These are phyloP conservation scores for Papilio gigon DNA, from an alignment of 2,888 invertebrate genomes.

Conservation along the genomic window DNA sequence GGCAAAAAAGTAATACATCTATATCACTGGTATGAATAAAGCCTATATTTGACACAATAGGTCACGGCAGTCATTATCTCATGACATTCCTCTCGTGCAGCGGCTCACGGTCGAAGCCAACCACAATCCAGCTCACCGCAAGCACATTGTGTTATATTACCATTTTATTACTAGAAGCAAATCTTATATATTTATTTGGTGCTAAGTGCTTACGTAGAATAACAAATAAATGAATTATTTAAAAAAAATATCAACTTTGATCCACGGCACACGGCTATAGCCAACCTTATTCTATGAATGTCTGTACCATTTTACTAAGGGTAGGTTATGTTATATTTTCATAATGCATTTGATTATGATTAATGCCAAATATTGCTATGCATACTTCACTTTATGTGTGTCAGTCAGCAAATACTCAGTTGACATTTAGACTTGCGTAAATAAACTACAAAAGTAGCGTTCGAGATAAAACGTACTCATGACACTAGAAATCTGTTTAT, in stretches of 20 bases:
- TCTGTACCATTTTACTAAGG: not conserved
- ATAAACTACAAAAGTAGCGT: conserved; percentile 23
- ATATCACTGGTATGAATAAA: not conserved
- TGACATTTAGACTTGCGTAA: conserved; percentile 25
- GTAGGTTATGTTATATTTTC: not conserved
- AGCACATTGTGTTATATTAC: not conserved
- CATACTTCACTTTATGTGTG: not conserved
- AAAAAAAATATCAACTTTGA: too few species aligned
- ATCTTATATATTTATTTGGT: not conserved
- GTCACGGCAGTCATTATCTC: not conserved
- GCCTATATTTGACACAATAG: not conserved
- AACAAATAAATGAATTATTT: too few species aligned
- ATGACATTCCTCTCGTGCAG: not conserved
- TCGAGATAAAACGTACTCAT: conserved; percentile 10
- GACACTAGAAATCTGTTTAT: not conserved
- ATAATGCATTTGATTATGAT: conserved; percentile 8
- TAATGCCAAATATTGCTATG: conserved; percentile 6
- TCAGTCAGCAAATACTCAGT: conserved; percentile 10
- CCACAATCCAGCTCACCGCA: not conserved
- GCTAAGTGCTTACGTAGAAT: not conserved
- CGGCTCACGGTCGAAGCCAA: not conserved
- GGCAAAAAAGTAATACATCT: not conserved
- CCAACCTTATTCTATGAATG: not conserved
- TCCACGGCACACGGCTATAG: too few species aligned
- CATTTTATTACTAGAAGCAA: not conserved